Evolutionary conservation across 2,797 vertebrate species (phyloP).

Genomic region (Cygnus olor): DNA sequence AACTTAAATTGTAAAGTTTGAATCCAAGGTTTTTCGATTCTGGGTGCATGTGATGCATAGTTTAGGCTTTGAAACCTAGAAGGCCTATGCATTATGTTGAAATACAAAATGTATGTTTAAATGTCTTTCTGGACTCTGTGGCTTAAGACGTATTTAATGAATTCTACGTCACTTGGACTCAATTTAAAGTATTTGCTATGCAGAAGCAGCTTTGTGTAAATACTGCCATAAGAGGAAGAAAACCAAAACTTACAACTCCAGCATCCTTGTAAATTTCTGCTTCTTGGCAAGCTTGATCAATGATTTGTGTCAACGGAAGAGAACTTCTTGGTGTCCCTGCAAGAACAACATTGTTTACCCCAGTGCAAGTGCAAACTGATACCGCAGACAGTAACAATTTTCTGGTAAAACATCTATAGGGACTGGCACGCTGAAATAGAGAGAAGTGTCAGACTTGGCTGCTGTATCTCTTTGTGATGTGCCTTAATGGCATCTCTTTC

Average conservation of each 20-base stretch:
- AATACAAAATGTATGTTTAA: background rate
- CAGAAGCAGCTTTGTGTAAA: background rate
- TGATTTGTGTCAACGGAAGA: slow-evolving; percentile 81
- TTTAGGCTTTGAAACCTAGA: background rate
- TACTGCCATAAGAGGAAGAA: background rate
- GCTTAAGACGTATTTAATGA: background rate
- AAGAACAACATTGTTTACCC: background rate
- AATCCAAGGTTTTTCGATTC: background rate
- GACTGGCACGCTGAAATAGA: background rate
- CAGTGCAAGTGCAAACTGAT: background rate
- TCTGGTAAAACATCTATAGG: background rate
- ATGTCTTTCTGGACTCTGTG: rapidly evolving
- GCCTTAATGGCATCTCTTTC: background rate
- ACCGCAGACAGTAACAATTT: background rate
- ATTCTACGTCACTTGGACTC: background rate
- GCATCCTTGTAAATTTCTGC: slow-evolving; percentile 83
- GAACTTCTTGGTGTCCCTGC: slow-evolving; percentile 82
- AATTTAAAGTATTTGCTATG: background rate
- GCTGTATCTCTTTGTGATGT: background rate
- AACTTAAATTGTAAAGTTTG: background rate
- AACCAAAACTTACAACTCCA: slow-evolving; percentile 81
- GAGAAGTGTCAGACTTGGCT: background rate
- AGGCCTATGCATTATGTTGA: background rate
- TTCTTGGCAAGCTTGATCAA: slow-evolving; percentile 84
- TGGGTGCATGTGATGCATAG: background rate